Base-by-base conservation (phyloP, 2,113 vertebrate species). In the Phylloscopus whistleri region DNA sequence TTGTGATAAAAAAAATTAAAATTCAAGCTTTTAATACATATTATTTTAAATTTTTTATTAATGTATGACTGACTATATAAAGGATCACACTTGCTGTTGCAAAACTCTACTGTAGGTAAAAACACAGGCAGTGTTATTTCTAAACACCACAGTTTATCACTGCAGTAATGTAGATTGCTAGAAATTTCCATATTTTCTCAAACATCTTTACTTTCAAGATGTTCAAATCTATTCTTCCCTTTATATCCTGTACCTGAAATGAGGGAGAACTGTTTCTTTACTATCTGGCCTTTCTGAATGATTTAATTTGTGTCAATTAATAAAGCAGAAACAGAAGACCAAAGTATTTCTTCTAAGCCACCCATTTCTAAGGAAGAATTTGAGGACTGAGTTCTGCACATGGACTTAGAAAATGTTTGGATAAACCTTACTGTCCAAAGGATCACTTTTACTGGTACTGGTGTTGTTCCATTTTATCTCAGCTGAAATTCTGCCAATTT, bases 1-100 rank as follows among this genome's bases (percentile, higher is more conserved):
- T 39, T 53, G 14, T 16, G 9, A 66, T 35, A 44, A 83, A 51
- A 69, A 92, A 46, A 81, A 44, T n/a, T 7, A 15, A 56, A n/a
- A 22, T 5, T 44, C 26, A 63, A 64, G 7, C 0, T 18, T 62
- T 90, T 62, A 23, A 15, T 49, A n/a, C 1, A 0, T 23, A 10
- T 43, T 72, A 23, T 53, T 79, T 79, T 6, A 12, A 9, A 2
- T 53, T 59, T 84, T 75, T 24, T 44, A 28, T 48, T 14, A 60
- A 30, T 30, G 0, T 23, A 5, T 64, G 13, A 16, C 19, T 66
- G 26, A 68, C 44, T 66, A 17, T 24, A 37, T 46, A 58, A 67
- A 73, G 13, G 67, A 55, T 46, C 23, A 16, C 2, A 0, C 12
- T 30, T 87, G 28, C 11, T 48, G 16, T 58, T 89, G 37, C 20